These are phyloP conservation scores for Neomorphus geoffroyi DNA, from an alignment of 2,797 vertebrate species.

Conservation along the genomic window DNA sequence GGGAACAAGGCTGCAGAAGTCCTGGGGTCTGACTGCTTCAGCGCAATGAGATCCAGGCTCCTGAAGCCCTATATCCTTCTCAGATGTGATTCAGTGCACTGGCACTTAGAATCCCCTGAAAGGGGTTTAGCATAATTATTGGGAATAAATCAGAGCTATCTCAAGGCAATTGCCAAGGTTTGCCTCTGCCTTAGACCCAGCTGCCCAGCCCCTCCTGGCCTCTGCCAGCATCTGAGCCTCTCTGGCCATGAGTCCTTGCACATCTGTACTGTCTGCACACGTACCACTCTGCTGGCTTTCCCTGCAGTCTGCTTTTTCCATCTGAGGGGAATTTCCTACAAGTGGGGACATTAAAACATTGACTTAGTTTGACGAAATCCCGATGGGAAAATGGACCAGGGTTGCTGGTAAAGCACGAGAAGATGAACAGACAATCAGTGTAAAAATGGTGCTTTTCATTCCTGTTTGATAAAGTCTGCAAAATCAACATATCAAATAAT, in stretches of 20 bases:
- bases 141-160: neutral
- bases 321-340: neutral
- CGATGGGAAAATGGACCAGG: neutral
- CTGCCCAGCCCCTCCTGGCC: neutral
- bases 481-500: neutral
- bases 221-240: neutral
- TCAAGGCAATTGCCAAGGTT: neutral
- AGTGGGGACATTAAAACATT: neutral
- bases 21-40: constrained; percentile 19
- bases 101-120: neutral
- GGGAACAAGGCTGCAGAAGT: neutral
- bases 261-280: neutral
- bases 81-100: neutral
- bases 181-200: neutral
- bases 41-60: neutral
- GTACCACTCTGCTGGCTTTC: neutral
- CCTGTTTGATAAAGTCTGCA: neutral
- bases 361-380: neutral
- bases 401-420: neutral
- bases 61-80: neutral
- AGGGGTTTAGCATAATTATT: neutral
- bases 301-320: neutral
- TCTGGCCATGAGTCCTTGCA: neutral
- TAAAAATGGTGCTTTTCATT: neutral
- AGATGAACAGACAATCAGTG: neutral